Percentiles rank a stretch among this genome's conserved stretches.
These are phyloP conservation scores for Oxystoma pomonae DNA, from an alignment of 2,888 invertebrate genomes.

Conservation along the genomic window DNA sequence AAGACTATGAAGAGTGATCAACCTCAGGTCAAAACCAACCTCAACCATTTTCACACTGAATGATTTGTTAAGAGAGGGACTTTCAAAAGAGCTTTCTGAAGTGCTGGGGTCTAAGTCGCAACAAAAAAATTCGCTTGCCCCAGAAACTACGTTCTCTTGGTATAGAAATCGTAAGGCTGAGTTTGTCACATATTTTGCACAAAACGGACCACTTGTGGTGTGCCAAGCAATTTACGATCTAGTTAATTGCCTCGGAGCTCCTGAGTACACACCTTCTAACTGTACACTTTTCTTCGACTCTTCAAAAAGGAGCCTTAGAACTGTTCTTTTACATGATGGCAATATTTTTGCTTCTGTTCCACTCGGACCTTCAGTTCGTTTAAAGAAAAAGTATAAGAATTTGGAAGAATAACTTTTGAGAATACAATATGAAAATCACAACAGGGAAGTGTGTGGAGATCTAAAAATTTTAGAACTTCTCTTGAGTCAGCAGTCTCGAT, in stretches of 20 bases:
- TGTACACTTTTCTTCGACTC: not conserved
- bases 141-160: constrained; percentile 3
- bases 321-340: constrained; percentile 6
- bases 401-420: not conserved
- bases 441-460: not conserved
- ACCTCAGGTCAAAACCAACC: not conserved
- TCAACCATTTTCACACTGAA: not conserved
- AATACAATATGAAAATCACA: not conserved
- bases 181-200: not conserved
- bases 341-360: not conserved
- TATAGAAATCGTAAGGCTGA: constrained; percentile 8
- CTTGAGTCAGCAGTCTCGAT: not conserved
- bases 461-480: not conserved
- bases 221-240: constrained; percentile 7
- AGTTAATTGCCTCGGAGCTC: constrained; percentile 4
- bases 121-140: not conserved
- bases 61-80: not conserved
- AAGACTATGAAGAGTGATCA: too few relatives aligned
- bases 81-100: not conserved
- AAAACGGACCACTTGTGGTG: constrained; percentile 6
- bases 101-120: not conserved
- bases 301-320: not conserved
- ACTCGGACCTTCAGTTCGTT: not conserved
- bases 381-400: constrained; percentile 2
- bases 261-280: constrained; percentile 1